Evolutionary conservation across 2,797 vertebrate species (phyloP).

Genomic region (Danio jaintianensis): DNA sequence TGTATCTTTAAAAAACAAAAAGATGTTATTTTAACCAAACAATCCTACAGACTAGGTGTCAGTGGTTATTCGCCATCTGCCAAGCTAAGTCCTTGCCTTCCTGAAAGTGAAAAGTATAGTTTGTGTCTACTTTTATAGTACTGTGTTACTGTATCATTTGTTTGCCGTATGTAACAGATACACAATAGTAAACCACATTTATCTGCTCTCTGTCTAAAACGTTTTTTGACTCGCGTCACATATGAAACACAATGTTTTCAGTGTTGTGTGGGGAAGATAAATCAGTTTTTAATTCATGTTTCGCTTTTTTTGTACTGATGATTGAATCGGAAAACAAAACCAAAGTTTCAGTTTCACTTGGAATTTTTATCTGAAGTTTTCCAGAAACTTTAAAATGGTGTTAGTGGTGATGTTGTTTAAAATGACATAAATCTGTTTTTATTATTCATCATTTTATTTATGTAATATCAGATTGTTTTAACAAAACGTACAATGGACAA

Average conservation of each 20-base stretch:
- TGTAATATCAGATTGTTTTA: no score
- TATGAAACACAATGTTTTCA: neutral
- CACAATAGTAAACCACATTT: slow-evolving; percentile 71
- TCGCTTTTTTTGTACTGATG: no score
- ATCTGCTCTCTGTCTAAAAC: slow-evolving; percentile 65
- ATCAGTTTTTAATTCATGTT: no score
- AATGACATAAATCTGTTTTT: no score
- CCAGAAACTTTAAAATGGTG: no score
- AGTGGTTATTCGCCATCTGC: slow-evolving; percentile 67
- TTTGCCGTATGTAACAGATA: slow-evolving; percentile 72
- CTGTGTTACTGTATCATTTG: slow-evolving; percentile 71
- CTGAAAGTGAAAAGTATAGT: slow-evolving; percentile 71
- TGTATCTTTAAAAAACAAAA: slow-evolving; percentile 53
- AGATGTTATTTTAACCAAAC: slow-evolving; percentile 65
- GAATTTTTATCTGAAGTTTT: no score
- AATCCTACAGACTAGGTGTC: slow-evolving; percentile 66
- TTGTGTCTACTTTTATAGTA: slow-evolving; percentile 74
- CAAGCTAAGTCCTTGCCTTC: slow-evolving; percentile 67
- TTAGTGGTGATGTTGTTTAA: no score
- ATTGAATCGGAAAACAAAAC: no score
- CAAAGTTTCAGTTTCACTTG: no score
- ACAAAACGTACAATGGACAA: no score
- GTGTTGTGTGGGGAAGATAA: neutral
- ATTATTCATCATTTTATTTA: no score
- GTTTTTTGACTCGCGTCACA: slow-evolving; percentile 49